Evolutionary conservation across 2,113 vertebrate genomes (phyloP).

Genomic region (Crotophaga sulcirostris): DNA sequence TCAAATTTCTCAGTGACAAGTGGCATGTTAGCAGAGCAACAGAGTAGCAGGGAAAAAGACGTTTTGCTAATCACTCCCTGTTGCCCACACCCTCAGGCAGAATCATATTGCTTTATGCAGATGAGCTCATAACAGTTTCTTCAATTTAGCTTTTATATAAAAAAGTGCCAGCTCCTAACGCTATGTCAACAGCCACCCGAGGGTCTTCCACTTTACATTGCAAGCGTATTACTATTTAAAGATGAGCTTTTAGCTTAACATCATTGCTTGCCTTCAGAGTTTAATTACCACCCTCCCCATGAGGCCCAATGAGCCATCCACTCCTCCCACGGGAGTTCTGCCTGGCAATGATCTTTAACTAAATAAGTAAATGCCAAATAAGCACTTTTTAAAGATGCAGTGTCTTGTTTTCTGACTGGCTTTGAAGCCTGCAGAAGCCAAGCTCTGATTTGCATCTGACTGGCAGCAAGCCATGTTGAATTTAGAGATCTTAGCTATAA

Average conservation of each 20-base stretch:
- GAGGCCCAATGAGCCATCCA: constrained; percentile 78
- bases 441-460: neutral
- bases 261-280: constrained; percentile 76
- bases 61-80: constrained; percentile 86
- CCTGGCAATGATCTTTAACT: constrained; percentile 80
- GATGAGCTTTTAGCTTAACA: constrained; percentile 87
- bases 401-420: constrained; percentile 20
- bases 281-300: constrained; percentile 88
- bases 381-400: constrained; percentile 66
- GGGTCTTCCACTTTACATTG: constrained; percentile 82
- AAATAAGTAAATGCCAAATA: constrained; percentile 78
- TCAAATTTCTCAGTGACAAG: constrained; percentile 86
- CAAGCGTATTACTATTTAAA: constrained; percentile 84
- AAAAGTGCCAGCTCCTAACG: constrained; percentile 76
- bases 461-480: neutral
- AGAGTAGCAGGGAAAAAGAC: constrained; percentile 72
- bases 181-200: constrained; percentile 91
- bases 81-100: constrained; percentile 84
- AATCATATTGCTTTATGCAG: constrained; percentile 90
- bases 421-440: neutral
- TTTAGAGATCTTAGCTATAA: neutral
- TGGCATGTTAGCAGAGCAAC: constrained; percentile 82
- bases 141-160: constrained; percentile 85
- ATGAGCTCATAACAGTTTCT: constrained; percentile 90
- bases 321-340: constrained; percentile 75